Base-by-base conservation (phyloP, 2,888 invertebrate genomes). In the Caenorhabditis sulstoni region DNA sequence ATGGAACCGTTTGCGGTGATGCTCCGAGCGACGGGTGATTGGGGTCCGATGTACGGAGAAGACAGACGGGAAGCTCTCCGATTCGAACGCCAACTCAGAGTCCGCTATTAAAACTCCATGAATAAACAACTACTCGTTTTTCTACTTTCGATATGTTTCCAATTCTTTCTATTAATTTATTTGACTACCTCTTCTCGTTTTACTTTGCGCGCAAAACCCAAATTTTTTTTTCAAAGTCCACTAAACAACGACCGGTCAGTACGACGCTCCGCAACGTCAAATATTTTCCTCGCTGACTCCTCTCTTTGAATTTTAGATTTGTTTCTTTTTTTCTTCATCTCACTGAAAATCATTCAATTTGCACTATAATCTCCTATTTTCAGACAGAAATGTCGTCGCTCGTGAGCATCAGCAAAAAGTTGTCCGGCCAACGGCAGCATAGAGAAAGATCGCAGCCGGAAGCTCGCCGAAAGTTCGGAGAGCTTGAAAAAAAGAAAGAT, bases 401-500 rank as follows among this genome's bases (percentile, higher is more conserved):
- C 16, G 79, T 81, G 14, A 81, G 79, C 22, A 86, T 86, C 39
- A 82, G 82, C 44, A 87, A 87, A 78, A 83, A 84, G 64, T 57
- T 83, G 65, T 81, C 84, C 20, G 85, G 83, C 0, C 84, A 86
- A 22, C 81, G 85, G 1, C 79, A 84, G 39, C 87, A 87, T 53
- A 78, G 87, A n/a, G 87, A 87, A 58, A 67, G 87, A 29, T 79
- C 83, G 0, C 87, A 89, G 82, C 88, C 86, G 14, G 75, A 64
- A 47, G 62, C 71, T 11, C 86, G 89, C 8, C 57, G 55, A 23
- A 81, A 85, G 22, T 79, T 86, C 55, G 90, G 90, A 37, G 29
- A 81, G 18, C 77, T 90, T 59, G 90, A 90, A 76, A 90, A 90
- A 83, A 87, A 89, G 66, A 89, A 90, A 67, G 90, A 90, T 57